phyloP scores from a whole-genome alignment of 2,888 invertebrate species.

The Drosophila mimica region DNA sequence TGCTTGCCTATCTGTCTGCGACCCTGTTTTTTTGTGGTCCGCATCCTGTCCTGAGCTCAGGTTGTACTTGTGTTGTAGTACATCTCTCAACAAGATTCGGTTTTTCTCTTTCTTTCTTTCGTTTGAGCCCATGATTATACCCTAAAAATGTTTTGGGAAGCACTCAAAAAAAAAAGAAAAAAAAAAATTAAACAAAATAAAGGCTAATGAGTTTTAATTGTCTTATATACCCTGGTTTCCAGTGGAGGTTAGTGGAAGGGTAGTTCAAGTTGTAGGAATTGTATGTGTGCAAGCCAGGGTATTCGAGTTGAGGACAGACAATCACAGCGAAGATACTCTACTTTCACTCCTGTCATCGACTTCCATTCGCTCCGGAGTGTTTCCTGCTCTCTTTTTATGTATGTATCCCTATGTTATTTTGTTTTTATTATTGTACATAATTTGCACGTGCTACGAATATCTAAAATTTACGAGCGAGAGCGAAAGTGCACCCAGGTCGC shows the following conservation, averaged over 20 bases:
- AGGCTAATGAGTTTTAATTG: neutral
- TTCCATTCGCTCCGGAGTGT: slow-evolving; percentile 5
- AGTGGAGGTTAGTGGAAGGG: neutral
- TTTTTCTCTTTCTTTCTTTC: slow-evolving; percentile 17
- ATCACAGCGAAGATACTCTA: neutral
- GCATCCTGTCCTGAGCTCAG: slow-evolving; percentile 49
- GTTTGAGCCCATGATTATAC: slow-evolving; percentile 44
- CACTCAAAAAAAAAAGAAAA: neutral
- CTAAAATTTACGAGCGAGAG: slow-evolving; percentile 73
- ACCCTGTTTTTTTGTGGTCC: slow-evolving; percentile 50
- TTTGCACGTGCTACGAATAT: slow-evolving; percentile 81
- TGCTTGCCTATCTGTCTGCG: slow-evolving; percentile 35
- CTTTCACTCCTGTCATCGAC: neutral
- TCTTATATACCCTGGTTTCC: neutral
- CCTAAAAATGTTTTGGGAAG: neutral
- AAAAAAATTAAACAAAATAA: too few species aligned
- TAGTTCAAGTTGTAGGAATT: neutral
- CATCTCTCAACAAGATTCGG: slow-evolving; percentile 31
- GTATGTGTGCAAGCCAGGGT: neutral
- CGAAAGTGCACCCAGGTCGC: slow-evolving; percentile 75
- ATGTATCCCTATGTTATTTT: slow-evolving; percentile 21
- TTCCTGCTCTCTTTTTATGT: slow-evolving; percentile 1
- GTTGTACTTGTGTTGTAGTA: slow-evolving; percentile 21
- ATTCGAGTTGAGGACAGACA: neutral
- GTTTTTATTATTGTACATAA: slow-evolving; percentile 75